A percentile compares a stretch with the other conserved stretches of the same genome.
Conservation (phyloP, 2,113 vertebrate species). For the Phyllopteryx taeniolatus region DNA sequence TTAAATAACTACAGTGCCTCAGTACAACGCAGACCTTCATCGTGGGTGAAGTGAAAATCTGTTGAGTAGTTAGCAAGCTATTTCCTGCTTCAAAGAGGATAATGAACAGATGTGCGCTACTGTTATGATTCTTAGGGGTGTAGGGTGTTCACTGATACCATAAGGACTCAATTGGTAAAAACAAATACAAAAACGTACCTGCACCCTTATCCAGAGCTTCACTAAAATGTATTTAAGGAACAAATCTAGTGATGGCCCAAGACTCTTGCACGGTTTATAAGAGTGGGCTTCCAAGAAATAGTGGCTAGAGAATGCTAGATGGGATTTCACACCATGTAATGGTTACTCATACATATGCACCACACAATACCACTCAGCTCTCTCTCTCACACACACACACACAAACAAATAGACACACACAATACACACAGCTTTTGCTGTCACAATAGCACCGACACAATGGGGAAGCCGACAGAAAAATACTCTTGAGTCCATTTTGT, state of each 20-base stretch:
- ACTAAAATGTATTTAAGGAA: background rate
- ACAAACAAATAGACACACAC: constrained; percentile 38
- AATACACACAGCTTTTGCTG: constrained; percentile 58
- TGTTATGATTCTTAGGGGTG: background rate
- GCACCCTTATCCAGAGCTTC: background rate
- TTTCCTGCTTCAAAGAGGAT: no score
- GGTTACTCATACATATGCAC: constrained; percentile 30
- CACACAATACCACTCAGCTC: constrained; percentile 14
- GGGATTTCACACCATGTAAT: constrained; percentile 49
- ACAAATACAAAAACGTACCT: background rate
- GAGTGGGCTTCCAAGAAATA: background rate
- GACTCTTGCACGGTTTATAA: background rate
- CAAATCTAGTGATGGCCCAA: background rate
- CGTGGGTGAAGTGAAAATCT: no score
- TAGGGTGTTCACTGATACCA: background rate
- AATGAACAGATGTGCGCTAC: no score
- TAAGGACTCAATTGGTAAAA: background rate
- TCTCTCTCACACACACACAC: constrained; percentile 34
- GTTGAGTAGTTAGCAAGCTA: no score
- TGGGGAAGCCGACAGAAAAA: constrained; percentile 69
- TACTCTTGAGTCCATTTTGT: constrained; percentile 38
- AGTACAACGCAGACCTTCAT: no score
- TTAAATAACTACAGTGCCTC: no score
- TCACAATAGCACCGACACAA: constrained; percentile 69
- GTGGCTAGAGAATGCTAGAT: constrained; percentile 64